Conservation (phyloP, 23 tunicate species). For the Trididemnum nubilum region DNA sequence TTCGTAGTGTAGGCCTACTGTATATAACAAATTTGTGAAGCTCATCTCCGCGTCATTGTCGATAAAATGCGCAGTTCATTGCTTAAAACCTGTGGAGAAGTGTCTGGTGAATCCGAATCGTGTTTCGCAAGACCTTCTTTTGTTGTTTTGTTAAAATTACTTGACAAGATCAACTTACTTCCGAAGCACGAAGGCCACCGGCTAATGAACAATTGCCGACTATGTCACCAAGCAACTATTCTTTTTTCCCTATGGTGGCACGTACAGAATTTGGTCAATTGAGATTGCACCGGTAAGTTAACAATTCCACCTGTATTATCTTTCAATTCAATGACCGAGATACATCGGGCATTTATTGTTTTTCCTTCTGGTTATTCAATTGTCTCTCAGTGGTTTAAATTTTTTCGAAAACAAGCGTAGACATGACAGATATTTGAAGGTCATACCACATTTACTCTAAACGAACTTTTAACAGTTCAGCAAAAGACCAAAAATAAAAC, state of each 20-base stretch:
- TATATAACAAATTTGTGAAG: too few relatives aligned
- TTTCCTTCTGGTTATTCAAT: not conserved
- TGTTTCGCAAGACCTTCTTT: too few relatives aligned
- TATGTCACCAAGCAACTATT: constrained; percentile 25
- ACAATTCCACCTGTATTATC: not conserved
- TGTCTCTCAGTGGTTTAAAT: constrained; percentile 7
- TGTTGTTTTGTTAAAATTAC: not conserved
- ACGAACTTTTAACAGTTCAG: too few relatives aligned
- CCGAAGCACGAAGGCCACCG: not conserved
- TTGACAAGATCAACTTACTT: constrained; percentile 13
- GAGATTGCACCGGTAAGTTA: constrained; percentile 7
- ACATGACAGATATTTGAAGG: not conserved
- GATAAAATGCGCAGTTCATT: too few relatives aligned
- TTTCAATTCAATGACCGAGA: not conserved
- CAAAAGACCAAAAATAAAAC: too few relatives aligned
- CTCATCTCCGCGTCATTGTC: too few relatives aligned
- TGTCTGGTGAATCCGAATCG: too few relatives aligned
- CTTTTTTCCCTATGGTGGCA: not conserved
- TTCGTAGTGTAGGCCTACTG: too few relatives aligned
- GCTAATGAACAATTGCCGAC: not conserved
- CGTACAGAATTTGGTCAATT: constrained; percentile 4
- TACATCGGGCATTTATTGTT: not conserved
- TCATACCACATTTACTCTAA: too few relatives aligned
- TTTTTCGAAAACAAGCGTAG: not conserved
- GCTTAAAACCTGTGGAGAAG: too few relatives aligned